Evolutionary conservation across 2,888 invertebrate species (phyloP), one percentile per base, ranked within the genome.

Genomic region (Torymus texanus): DNA sequence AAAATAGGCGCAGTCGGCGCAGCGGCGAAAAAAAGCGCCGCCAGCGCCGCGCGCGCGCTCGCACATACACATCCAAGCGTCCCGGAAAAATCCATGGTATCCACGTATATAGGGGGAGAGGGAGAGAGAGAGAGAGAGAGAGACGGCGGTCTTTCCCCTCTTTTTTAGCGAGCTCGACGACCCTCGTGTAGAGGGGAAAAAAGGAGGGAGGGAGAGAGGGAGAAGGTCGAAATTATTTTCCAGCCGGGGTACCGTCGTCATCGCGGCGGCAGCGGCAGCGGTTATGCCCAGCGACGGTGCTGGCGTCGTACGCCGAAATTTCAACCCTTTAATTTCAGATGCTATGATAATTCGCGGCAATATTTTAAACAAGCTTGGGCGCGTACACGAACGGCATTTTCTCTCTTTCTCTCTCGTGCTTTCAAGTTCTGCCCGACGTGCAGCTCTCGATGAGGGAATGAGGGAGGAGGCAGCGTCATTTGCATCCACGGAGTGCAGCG

Each of bases 291-390:
- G 66, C 16, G 21, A 21, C 21, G 21, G 21, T 21, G 21, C 21
- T 21, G 21, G 5, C 41, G 41, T 41, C 78, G 55, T 56, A 66
- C 18, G 82, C 83, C 85, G 85, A 88, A 88, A 86, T 87, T 88
- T 86, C 88, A 86, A 85, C 86, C 88, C 88, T 88, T 88, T 88
- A 87, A 88, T 88, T 88, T 88, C 87, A 87, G 87, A 88, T 86
- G 85, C 86, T 88, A 88, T 88, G 88, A 88, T 88, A 88, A 88
- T 88, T 88, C 88, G 87, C 77, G 87, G 87, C 88, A 85, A 88
- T 88, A 88, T 87, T 88, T 88, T 86, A 88, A 84, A 83, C 85
- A 83, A 83, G 85, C 85, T 86, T 85, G 81, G 80, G 82, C 82
- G 82, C 84, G 16, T 16, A 21, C 8, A n/a, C 18, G 16, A 21